phyloP scores from a whole-genome alignment of 1,140 invertebrate genomes.

The Drosophila elegans region DNA sequence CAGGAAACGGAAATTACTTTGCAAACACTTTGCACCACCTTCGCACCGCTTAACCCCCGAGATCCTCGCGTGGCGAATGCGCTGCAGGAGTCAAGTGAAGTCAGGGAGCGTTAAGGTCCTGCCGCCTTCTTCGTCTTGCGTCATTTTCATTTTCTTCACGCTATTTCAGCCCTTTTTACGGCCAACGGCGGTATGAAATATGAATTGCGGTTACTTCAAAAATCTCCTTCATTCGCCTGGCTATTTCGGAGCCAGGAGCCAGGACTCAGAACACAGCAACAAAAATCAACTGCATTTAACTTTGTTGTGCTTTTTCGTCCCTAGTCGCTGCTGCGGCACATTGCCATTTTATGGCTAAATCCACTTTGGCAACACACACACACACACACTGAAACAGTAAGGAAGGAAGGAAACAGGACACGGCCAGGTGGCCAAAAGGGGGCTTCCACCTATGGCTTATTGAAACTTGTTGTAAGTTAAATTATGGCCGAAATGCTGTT shows the following conservation, averaged over 20 bases:
- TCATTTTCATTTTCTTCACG: slow-evolving; percentile 77
- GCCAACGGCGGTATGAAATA: slow-evolving; percentile 77
- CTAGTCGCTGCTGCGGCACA: slow-evolving; percentile 53
- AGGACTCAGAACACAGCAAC: slow-evolving; percentile 34
- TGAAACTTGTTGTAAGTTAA: slow-evolving; percentile 83
- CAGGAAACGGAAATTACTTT: slow-evolving; percentile 83
- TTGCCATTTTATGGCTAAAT: slow-evolving; percentile 83
- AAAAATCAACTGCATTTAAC: slow-evolving; percentile 81
- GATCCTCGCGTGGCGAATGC: slow-evolving; percentile 42
- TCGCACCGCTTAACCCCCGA: slow-evolving; percentile 27
- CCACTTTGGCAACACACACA: slow-evolving; percentile 68
- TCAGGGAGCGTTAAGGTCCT: slow-evolving; percentile 39
- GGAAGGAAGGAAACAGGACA: slow-evolving; percentile 21
- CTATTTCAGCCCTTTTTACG: slow-evolving; percentile 65
- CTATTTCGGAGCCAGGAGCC: slow-evolving; percentile 33
- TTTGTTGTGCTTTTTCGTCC: slow-evolving; percentile 73
- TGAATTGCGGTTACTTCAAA: slow-evolving; percentile 78
- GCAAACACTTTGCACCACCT: slow-evolving; percentile 77
- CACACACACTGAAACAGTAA: neutral
- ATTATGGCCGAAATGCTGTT: slow-evolving; percentile 76
- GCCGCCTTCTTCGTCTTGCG: slow-evolving; percentile 43
- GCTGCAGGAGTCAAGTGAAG: slow-evolving; percentile 66
- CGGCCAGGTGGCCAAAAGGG: slow-evolving; percentile 16
- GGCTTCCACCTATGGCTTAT: slow-evolving; percentile 62
- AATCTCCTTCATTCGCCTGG: slow-evolving; percentile 58